Evolutionary conservation across 2,797 vertebrate species (phyloP).

Genomic region (Taenioides sp.): DNA sequence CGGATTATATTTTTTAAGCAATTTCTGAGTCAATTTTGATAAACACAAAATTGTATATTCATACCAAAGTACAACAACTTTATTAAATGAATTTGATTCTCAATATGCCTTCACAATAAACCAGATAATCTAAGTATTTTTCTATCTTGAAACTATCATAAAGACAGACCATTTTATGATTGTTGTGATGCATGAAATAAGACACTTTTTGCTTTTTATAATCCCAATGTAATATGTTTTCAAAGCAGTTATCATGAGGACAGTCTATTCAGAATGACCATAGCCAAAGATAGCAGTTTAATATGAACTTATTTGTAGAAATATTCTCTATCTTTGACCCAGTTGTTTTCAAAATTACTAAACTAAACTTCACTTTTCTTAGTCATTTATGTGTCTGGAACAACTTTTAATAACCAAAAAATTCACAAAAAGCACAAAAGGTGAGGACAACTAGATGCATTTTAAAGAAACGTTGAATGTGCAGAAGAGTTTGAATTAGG

Average conservation of each 20-base stretch:
- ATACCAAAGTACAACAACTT: too few relatives aligned
- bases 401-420: slow-evolving; percentile 8
- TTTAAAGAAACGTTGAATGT: slow-evolving; percentile 21
- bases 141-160: too few relatives aligned
- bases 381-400: slow-evolving; percentile 1
- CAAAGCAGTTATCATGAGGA: not conserved
- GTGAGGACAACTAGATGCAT: slow-evolving; percentile 10
- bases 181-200: not conserved
- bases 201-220: not conserved
- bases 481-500: slow-evolving; percentile 25
- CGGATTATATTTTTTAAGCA: too few relatives aligned
- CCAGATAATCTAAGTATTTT: too few relatives aligned
- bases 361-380: not conserved
- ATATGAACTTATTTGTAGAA: slow-evolving; percentile 3
- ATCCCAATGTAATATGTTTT: not conserved
- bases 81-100: too few relatives aligned
- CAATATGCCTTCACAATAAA: too few relatives aligned
- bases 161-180: too few relatives aligned
- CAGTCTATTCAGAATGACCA: not conserved
- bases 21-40: too few relatives aligned
- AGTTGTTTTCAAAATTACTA: not conserved
- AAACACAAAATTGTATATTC: too few relatives aligned
- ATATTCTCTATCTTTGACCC: not conserved
- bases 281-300: not conserved
- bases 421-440: not conserved